A percentile compares a stretch with the other conserved stretches of the same genome.
These are phyloP conservation scores for Drosophila suzukii DNA, from an alignment of 1,140 invertebrate species.

Conservation along the genomic window DNA sequence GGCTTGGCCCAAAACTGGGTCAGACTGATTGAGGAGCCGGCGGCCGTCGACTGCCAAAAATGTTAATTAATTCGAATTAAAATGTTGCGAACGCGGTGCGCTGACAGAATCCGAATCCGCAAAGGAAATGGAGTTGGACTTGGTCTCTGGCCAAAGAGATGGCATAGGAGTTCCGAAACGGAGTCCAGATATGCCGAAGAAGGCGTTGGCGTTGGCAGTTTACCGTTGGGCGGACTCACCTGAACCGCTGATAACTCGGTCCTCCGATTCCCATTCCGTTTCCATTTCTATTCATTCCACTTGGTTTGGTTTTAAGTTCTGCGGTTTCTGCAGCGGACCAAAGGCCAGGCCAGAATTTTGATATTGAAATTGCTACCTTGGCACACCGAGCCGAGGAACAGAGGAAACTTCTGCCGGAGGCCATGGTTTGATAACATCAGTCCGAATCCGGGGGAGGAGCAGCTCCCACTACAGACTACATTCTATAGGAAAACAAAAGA, in stretches of 20 bases:
- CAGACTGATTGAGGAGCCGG: constrained; percentile 47
- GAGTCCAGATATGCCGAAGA: constrained; percentile 66
- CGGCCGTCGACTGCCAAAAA: constrained; percentile 43
- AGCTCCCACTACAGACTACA: constrained; percentile 52
- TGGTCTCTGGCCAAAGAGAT: neutral
- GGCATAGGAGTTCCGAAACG: constrained; percentile 32
- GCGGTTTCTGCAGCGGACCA: constrained; percentile 63
- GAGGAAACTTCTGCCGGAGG: constrained; percentile 70
- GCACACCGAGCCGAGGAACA: constrained; percentile 27
- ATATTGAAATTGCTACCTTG: constrained; percentile 82
- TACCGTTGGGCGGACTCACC: constrained; percentile 71
- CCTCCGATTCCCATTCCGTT: constrained; percentile 7
- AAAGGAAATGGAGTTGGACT: constrained; percentile 21
- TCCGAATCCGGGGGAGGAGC: constrained; percentile 15
- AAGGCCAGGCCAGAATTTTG: constrained; percentile 74
- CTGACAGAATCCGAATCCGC: constrained; percentile 35
- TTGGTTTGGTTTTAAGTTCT: neutral
- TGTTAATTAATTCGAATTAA: constrained; percentile 81
- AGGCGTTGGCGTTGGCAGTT: constrained; percentile 75
- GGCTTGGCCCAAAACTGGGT: constrained; percentile 44
- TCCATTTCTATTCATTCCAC: constrained; percentile 14
- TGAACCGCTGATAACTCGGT: constrained; percentile 42
- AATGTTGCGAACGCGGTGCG: constrained; percentile 55
- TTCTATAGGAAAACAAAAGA: constrained; percentile 56
- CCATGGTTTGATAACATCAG: constrained; percentile 70